A percentile compares a stretch with the other conserved stretches of the same genome.
Evolutionary conservation across 2,113 vertebrate genomes (phyloP).

Genomic region (Anolis sagrei): DNA sequence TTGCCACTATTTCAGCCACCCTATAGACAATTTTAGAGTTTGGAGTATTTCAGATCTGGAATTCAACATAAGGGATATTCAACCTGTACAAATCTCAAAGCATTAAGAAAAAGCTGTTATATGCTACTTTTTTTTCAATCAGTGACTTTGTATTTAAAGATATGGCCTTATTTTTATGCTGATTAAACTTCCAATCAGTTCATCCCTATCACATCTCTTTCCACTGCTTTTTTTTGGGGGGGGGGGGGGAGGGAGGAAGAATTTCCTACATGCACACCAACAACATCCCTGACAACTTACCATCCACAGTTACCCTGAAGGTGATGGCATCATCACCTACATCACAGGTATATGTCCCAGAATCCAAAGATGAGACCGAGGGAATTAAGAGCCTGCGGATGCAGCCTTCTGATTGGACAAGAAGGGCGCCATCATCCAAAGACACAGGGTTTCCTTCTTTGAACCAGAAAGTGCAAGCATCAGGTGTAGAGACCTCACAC

Average conservation of each 20-base stretch:
- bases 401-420: conserved; percentile 73
- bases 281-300: conserved; percentile 61
- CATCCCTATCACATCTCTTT: not conserved
- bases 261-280: not conserved
- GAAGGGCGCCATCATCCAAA: conserved; percentile 63
- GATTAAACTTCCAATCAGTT: not conserved
- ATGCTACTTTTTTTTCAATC: not conserved
- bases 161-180: not conserved
- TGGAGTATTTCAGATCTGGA: too few relatives aligned
- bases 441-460: conserved; percentile 76
- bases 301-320: conserved; percentile 76
- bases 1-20: too few relatives aligned
- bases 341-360: conserved; percentile 74
- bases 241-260: too few relatives aligned
- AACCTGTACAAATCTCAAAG: not conserved
- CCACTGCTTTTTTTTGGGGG: not conserved
- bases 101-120: not conserved
- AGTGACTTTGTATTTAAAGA: too few relatives aligned
- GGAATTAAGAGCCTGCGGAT: conserved; percentile 69
- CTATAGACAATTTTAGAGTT: too few relatives aligned
- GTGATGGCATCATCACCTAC: conserved; percentile 67
- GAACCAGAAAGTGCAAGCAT: conserved; percentile 68
- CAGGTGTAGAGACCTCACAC: conserved; percentile 75
- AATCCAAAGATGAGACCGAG: conserved; percentile 63
- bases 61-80: too few relatives aligned